These are phyloP conservation scores for Prunella himalayana DNA, from an alignment of 2,113 vertebrate genomes.

Conservation along the genomic window DNA sequence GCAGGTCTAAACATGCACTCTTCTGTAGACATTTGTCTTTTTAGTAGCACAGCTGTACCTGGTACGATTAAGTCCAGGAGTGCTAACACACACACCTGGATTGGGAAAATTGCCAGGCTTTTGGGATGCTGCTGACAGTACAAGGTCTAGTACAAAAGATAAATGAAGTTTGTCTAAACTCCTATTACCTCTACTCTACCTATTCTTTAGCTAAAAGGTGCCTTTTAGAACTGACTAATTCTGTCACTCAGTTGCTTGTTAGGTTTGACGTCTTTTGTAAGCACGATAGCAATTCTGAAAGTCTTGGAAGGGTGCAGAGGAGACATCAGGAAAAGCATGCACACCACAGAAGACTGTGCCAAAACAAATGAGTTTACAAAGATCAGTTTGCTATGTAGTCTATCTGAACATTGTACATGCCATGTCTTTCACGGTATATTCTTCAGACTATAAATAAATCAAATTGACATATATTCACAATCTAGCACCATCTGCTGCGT, in stretches of 20 bases:
- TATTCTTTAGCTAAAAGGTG: neutral
- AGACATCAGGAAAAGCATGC: neutral
- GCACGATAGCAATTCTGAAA: neutral
- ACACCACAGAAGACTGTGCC: conserved; percentile 21
- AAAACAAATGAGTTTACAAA: conserved; percentile 29
- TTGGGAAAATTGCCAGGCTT: neutral
- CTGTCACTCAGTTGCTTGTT: neutral
- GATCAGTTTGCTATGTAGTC: conserved; percentile 8
- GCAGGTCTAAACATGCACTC: neutral
- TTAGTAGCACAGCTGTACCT: neutral
- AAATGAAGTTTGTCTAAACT: neutral
- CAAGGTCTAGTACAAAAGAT: neutral
- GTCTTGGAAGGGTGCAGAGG: neutral
- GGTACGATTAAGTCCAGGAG: neutral
- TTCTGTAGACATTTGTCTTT: neutral
- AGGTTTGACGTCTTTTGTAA: neutral
- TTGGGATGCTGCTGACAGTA: neutral
- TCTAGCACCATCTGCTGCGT: conserved; percentile 61
- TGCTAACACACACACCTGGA: neutral
- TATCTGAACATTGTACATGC: conserved; percentile 24
- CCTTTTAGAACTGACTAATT: neutral
- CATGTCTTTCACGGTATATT: conserved; percentile 22
- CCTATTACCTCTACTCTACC: neutral
- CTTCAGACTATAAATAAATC: conserved; percentile 46
- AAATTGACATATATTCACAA: conserved; percentile 62